phyloP scores from a whole-genome alignment of 2,113 vertebrate species.

The Ellobius talpinus region DNA sequence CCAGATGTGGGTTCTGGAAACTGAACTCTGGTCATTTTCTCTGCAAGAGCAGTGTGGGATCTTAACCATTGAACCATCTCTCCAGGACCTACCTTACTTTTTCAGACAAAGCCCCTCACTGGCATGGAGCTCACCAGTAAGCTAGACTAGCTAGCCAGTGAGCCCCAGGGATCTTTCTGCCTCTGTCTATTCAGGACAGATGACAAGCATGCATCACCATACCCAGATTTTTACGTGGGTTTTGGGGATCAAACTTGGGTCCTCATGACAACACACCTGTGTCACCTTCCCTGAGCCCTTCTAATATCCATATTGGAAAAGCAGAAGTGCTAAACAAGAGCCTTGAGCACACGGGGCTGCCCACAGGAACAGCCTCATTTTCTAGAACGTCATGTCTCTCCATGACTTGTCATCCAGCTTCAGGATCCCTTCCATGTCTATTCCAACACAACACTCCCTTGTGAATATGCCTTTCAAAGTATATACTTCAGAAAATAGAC shows the following conservation, averaged over 20 bases:
- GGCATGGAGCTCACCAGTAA: not conserved
- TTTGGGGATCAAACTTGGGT: too few relatives aligned
- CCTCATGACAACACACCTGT: not conserved
- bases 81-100: not conserved
- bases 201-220: not conserved
- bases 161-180: not conserved
- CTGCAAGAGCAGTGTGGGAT: not conserved
- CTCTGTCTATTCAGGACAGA: not conserved
- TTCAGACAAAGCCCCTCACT: not conserved
- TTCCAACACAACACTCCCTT: constrained; percentile 1
- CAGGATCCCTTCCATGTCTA: not conserved
- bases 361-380: not conserved
- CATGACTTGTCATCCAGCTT: not conserved
- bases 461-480: constrained; percentile 13
- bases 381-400: constrained; percentile 16
- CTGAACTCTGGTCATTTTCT: not conserved
- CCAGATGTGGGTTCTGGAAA: not conserved
- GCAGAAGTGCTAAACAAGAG: not conserved
- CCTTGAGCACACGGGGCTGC: not conserved
- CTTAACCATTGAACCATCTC: not conserved
- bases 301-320: constrained; percentile 14
- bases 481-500: not conserved
- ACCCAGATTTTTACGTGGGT: not conserved
- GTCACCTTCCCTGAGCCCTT: not conserved
- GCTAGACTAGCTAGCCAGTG: not conserved